phyloP scores from a whole-genome alignment of 2,888 invertebrate genomes.

The Drosophila limbata region DNA sequence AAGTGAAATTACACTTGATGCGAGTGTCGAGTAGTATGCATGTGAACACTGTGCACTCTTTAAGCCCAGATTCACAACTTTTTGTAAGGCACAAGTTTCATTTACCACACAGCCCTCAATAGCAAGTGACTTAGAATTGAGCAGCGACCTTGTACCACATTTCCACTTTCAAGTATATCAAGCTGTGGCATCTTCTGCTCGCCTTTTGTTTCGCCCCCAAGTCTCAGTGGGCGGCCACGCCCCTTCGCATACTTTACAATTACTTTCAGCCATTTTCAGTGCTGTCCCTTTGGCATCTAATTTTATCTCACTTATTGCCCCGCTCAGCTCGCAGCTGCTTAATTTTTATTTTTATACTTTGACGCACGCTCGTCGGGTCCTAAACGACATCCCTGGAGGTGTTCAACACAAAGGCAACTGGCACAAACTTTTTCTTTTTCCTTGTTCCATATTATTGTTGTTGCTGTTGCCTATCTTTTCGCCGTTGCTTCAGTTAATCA shows the following conservation, averaged over 20 bases:
- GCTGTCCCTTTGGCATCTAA: constrained; percentile 35
- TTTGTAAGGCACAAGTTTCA: not conserved
- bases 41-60: constrained; percentile 12
- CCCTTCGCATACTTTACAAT: constrained; percentile 58
- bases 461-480: constrained; percentile 12
- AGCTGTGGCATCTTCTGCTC: constrained; percentile 1
- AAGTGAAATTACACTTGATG: constrained; percentile 40
- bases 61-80: constrained; percentile 13
- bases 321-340: constrained; percentile 63
- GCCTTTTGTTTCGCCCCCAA: constrained; percentile 17
- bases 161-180: constrained; percentile 1
- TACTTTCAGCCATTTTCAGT: constrained; percentile 42
- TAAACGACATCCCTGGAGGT: constrained; percentile 73
- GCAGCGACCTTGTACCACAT: constrained; percentile 47
- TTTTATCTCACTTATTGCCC: constrained; percentile 73
- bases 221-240: constrained; percentile 48
- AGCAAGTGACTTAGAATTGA: constrained; percentile 7
- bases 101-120: not conserved
- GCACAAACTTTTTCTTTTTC: constrained; percentile 57
- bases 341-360: constrained; percentile 77
- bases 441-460: constrained; percentile 1
- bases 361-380: constrained; percentile 52
- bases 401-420: constrained; percentile 50
- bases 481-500: constrained; percentile 16
- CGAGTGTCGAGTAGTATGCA: not conserved